Percentiles rank a stretch among this genome's conserved stretches.
These are phyloP conservation scores for Acomys russatus DNA, from an alignment of 2,797 vertebrate genomes.

Conservation along the genomic window DNA sequence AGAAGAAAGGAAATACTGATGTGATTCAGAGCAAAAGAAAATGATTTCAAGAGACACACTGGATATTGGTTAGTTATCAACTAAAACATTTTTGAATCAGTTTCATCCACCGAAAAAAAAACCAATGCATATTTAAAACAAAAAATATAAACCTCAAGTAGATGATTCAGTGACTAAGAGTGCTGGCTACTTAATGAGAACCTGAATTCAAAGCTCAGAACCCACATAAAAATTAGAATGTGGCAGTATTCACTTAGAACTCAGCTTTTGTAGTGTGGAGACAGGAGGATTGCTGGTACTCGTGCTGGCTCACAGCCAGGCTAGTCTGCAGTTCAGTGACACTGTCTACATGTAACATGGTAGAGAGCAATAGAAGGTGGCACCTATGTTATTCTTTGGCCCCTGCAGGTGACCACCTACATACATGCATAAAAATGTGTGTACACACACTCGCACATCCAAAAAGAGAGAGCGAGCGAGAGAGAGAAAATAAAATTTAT, in stretches of 20 bases:
- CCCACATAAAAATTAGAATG: background rate
- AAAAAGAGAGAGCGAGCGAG: fast-evolving
- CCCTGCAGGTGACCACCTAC: background rate
- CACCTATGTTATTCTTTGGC: background rate
- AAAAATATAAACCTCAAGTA: background rate
- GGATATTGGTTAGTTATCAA: background rate
- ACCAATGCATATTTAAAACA: background rate
- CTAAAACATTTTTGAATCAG: background rate
- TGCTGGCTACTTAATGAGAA: background rate
- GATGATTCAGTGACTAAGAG: background rate
- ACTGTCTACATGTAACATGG: background rate
- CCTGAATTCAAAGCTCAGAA: background rate
- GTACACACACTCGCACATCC: background rate
- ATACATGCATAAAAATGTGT: background rate
- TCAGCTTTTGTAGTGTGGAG: background rate
- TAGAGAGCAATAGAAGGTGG: no score
- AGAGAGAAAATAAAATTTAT: background rate
- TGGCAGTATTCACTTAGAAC: background rate
- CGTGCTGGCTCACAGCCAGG: background rate
- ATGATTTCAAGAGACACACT: background rate
- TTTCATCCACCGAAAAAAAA: background rate
- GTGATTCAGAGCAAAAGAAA: background rate
- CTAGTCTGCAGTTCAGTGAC: no score
- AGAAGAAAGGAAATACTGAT: background rate
- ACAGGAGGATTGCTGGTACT: background rate